Evolutionary conservation across 2,888 invertebrate genomes (phyloP), one percentile per base, ranked within the genome.

Genomic region (Ernsta delagoae): DNA sequence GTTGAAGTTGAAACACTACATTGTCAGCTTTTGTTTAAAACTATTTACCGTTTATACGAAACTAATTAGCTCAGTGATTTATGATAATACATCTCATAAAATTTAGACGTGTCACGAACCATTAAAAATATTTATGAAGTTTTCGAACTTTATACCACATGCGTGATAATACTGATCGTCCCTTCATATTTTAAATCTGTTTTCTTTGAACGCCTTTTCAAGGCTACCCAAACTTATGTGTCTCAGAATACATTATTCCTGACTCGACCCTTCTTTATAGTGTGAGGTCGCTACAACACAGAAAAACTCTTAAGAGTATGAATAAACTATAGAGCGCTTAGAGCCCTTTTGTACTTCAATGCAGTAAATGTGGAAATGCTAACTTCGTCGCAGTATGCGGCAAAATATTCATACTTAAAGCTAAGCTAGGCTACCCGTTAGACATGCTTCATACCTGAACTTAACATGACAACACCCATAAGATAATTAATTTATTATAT

Each of bases 271-370:
- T 50, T 62, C 62, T 62, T 62, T 62, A 62, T 62, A 53, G 62
- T 62, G 53, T 39, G 36, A 62, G 62, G 62, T 39, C 50, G 62
- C 50, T 9, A 62, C 62, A 45, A 62, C 62, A 62, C 39, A 53
- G 53, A 50, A 62, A 62, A 34, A 62, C 62, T 62, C 62, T 62
- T 62, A 53, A 48, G 62, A 24, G 62, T 62, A 62, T 62, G 62
- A 62, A 62, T 62, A 62, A 62, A 16, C 62, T 62, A 62, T 53
- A 62, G 50, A 34, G 53, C 39, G 62, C 39, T 62, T 62, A 62
- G 39, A 24, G 39, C 62, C 50, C 36, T 62, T 62, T 53, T 62
- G 61, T 61, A 61, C 34, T 48, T 45, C 9, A 34, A 57, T 31
- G n/a, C 36, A 50, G 50, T 48, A 48, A 48, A 53, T 54, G 11